Base-by-base conservation (phyloP, 2,797 vertebrate species). In the Erethizon dorsatum region DNA sequence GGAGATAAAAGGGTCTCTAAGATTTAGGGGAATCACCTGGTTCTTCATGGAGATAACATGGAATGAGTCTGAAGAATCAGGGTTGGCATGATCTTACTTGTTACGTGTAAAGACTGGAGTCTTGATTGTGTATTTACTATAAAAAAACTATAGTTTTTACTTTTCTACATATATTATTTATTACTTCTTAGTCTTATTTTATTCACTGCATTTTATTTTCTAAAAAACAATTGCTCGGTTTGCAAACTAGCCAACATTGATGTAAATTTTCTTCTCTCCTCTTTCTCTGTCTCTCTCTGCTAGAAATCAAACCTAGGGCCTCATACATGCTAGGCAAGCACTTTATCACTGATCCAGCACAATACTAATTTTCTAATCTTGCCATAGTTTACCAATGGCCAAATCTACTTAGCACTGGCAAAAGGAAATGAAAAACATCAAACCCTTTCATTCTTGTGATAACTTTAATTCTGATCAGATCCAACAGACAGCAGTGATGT, bases 401-500 rank as follows among this genome's bases (percentile, higher is more conserved):
- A 73, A 47, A 73, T 92, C 82, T 86, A 90, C n/a, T 80, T 73
- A 79, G 20, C n/a, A 45, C 1, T 75, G 26, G 24, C 26, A 88
- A 63, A 88, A 22, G 37, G 31, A 88, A 90, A 82, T 47, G 22
- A 84, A 88, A 93, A 84, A 28, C 33, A 31, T 3, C 5, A 24
- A 95, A 57, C 11, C 24, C 63, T 67, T 88, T 82, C 47, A 86
- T 94, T 96, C 97, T 92, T 9, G 33, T 50, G 45, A 88, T 95
- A 83, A 80, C 6, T n/a, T 92, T 31, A 94, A 88, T 97, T 97
- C 92, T 98, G 96, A 97, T 98, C 26, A 91, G 86, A 94, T 92
- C 98, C 99, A 98, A 98, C 98, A 99, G 99, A 98, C 99, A 99
- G 98, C 99, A 98, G 98, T 98, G 98, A 98, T 97, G 98, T 85